Evolutionary conservation across 2,113 vertebrate species (phyloP), one percentile per base, ranked within the genome.

Genomic region (Arenaria interpres): DNA sequence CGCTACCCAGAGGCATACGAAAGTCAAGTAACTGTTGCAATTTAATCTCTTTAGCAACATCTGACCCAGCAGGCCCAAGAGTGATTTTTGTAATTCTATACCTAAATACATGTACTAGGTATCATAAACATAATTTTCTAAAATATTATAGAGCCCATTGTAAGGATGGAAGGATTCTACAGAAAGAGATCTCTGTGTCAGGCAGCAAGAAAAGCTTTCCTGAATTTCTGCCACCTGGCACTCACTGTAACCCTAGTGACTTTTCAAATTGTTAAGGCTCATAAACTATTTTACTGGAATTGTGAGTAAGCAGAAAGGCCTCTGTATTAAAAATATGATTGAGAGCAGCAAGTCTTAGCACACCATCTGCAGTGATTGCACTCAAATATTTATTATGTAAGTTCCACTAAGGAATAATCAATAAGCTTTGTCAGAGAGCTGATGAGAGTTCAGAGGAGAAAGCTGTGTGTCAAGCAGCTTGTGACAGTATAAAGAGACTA

Each of bases 401-500:
- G 67, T 93, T 93, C 75, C 75, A 82, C 88, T 82, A 75, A 39
- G 56, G 77, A 97, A 91, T 94, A 90, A 68, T 87, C 87, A 76
- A 59, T 86, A 88, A 85, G 63, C 35, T 92, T 93, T 96, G 94
- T 89, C 85, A 95, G 68, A 78, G 46, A 72, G 54, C 81, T 93
- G 74, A 84, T 79, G 69, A 91, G 71, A 94, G 82, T 92, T 87
- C 88, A 91, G 86, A 90, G 51, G 81, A 94, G 81, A 88, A 90
- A 45, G 68, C 69, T 63, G 53, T 43, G 62, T 89, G 92, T 91
- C 91, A 96, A 90, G 73, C 76, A 89, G 88, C 63, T 87, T 87
- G 64, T 90, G 83, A 90, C 83, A 96, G 57, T 85, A 88, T 56
- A 90, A 94, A 96, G 79, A 93, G 72, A 95, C 62, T 94, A 82